Evolutionary conservation across 2,113 vertebrate species (phyloP), one percentile per base, ranked within the genome.

Genomic region (Paedocypris sp.): DNA sequence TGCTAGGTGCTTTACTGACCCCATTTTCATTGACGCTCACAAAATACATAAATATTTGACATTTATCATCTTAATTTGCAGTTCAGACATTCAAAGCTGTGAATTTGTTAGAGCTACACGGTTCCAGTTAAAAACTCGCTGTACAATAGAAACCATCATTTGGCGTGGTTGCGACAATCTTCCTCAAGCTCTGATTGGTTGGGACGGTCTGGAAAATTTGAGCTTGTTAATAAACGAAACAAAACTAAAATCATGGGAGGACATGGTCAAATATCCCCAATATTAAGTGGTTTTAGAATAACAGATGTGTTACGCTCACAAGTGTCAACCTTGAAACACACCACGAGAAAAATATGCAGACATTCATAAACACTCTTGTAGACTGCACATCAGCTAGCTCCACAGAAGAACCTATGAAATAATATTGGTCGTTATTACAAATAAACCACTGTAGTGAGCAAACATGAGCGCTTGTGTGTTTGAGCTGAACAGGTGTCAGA

Each of bases 61-160:
- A 97, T 93, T 93, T 94, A 94, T 91, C 80, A 82, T 84, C 82
- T 82, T 93, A 90, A 89, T 96, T 91, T 91, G 85, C 89, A 76
- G 77, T 80, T 93, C 85, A 83, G 88, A 97, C 94, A 98, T 98
- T 98, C 92, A 94, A 95, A 94, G 89, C 82, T 94, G 91, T 91
- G 93, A 94, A 93, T 89, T 89, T 89, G 93, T 94, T 95, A 95
- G 96, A 92, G 92, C 90, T 92, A 92, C 90, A 92, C 91, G 91
- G 92, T 6, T 25, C 57, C 42, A 91, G 91, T 96, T 94, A 98
- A 97, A 98, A 97, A 92, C 89, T 95, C 85, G 81, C 31, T 97
- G 86, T 98, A 97, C 94, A 98, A 90, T 92, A 94, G 91, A 93
- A 90, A 92, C 89, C 88, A 87, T 91, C 95, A 96, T 98, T 97